phyloP scores from a whole-genome alignment of 2,888 invertebrate species.

The Tubulanus polymorphus region DNA sequence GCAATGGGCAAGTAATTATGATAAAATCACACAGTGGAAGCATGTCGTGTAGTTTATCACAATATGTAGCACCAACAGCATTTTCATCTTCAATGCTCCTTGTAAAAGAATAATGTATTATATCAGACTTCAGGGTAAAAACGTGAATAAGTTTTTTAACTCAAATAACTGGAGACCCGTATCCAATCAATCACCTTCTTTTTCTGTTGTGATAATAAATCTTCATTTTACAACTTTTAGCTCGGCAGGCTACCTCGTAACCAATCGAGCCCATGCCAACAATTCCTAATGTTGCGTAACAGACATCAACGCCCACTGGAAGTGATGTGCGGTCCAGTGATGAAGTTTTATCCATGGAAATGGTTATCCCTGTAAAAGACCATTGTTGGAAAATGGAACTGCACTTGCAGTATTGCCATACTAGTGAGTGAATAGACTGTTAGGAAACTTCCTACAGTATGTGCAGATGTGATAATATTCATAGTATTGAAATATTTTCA shows the following conservation, averaged over 20 bases:
- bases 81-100: conserved; percentile 14
- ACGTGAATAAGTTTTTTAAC: no score
- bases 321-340: neutral
- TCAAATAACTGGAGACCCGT: no score
- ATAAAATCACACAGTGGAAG: conserved; percentile 19
- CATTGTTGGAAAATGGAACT: no score
- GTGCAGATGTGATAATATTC: no score
- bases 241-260: conserved; percentile 15
- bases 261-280: conserved; percentile 21
- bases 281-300: conserved; percentile 16
- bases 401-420: no score
- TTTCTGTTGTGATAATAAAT: conserved; percentile 18
- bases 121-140: neutral
- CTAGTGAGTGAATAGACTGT: no score
- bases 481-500: no score
- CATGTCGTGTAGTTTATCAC: conserved; percentile 13
- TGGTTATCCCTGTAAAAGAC: neutral
- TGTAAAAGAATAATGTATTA: neutral
- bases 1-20: conserved; percentile 17
- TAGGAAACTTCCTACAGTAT: no score
- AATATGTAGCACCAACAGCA: conserved; percentile 15
- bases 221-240: conserved; percentile 16
- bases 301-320: conserved; percentile 5
- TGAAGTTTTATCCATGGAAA: neutral
- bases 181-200: conserved; percentile 13